Evolutionary conservation across 2,888 invertebrate genomes (phyloP), one percentile per base, ranked within the genome.

Genomic region (Sinopyrophorus schimmeli): DNA sequence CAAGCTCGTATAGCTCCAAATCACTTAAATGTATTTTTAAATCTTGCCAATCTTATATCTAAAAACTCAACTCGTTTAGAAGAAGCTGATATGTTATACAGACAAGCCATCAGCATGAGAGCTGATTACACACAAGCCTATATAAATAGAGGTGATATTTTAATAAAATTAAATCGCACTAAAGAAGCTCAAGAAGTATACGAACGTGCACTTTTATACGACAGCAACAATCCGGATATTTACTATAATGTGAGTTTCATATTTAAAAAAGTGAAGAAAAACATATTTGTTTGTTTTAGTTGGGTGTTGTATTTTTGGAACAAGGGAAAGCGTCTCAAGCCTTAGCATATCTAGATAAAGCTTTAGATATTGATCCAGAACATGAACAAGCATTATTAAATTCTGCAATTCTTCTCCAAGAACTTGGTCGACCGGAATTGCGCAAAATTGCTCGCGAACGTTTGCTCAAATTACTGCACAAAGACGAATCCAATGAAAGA

Each of bases 101-200:
- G 93, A 50, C 95, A 95, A 73, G 97, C 96, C 6, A 96, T 97
- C 58, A 93, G 94, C 68, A 97, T 97, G 97, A 79, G 97, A 58
- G 87, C 95, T 1, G 96, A 97, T 77, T 95, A 95, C 71, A 86
- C 92, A 0, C 91, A 94, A 72, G 97, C 96, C 5, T 97, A 97
- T 71, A 97, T 97, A 60, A 97, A 97, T 76, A 83, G 96, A 44
- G 97, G 96, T 0, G 96, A 97, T 75, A 91, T 97, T 67, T 80
- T 96, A 58, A 92, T 97, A 72, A 95, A 93, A 75, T 76, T 96
- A 64, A 95, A 95, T 76, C 86, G 94, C 61, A 92, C 93, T 1
- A 86, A 89, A 63, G 95, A 97, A 72, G 96, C 96, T 0, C 91
- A 93, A 71, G 89, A 92, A 69, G 93, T 95, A 21, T 97, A 97